Evolutionary conservation across 2,888 invertebrate species (phyloP).

Genomic region (Diarsia rubi): DNA sequence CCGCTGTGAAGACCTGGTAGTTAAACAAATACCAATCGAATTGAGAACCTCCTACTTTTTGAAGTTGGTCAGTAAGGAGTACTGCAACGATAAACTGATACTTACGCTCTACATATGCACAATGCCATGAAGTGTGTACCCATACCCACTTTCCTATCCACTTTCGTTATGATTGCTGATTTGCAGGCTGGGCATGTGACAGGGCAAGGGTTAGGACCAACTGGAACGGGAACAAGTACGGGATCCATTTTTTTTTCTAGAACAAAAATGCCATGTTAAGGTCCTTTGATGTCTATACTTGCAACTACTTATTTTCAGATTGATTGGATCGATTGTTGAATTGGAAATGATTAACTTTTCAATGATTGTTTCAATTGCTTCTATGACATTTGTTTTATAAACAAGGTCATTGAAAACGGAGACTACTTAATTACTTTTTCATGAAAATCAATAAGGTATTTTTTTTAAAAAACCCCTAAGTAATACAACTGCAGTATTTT

Average conservation of each 20-base stretch:
- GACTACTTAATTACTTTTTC: not conserved
- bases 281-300: not conserved
- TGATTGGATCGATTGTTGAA: not conserved
- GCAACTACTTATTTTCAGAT: not conserved
- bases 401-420: not conserved
- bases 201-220: slow-evolving; percentile 23
- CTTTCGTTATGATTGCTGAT: slow-evolving; percentile 75
- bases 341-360: slow-evolving; percentile 5
- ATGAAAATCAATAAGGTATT: not conserved
- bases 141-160: slow-evolving; percentile 80
- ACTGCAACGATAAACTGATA: not conserved
- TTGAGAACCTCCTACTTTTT: too few species aligned
- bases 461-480: not conserved
- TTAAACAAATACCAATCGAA: too few species aligned
- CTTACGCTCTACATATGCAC: slow-evolving; percentile 77
- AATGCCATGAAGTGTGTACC: slow-evolving; percentile 89
- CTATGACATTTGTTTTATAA: not conserved
- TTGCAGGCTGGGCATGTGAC: slow-evolving; percentile 33
- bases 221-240: not conserved
- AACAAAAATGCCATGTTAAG: not conserved
- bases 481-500: not conserved
- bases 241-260: slow-evolving; percentile 7
- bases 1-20: not conserved
- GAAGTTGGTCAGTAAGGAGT: too few species aligned
- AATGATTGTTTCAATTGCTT: not conserved